phyloP scores from a whole-genome alignment of 2,113 vertebrate genomes.

The Brachyistius frenatus region DNA sequence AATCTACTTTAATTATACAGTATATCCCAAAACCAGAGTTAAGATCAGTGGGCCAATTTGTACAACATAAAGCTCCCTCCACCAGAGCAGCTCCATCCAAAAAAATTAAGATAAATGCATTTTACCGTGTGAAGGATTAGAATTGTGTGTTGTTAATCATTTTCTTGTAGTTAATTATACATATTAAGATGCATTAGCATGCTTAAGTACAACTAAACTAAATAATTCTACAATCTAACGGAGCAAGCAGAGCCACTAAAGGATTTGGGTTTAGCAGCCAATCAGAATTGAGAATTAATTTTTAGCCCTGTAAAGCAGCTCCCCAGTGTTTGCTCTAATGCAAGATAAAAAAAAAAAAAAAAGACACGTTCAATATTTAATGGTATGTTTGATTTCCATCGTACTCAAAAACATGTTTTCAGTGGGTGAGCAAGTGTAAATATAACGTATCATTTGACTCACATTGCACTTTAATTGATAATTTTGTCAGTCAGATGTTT shows the following conservation, averaged over 20 bases:
- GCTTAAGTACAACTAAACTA: background rate
- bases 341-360: conserved; percentile 4
- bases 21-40: background rate
- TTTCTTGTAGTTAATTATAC: conserved; percentile 1
- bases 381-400: conserved; percentile 29
- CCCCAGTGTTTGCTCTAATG: conserved; percentile 28
- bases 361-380: conserved; percentile 51
- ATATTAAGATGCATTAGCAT: background rate
- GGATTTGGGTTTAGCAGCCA: background rate
- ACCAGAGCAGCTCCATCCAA: background rate
- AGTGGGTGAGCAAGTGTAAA: conserved; percentile 1
- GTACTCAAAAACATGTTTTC: conserved; percentile 25
- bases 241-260: background rate
- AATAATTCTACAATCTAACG: background rate
- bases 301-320: conserved; percentile 17
- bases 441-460: background rate
- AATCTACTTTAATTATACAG: background rate
- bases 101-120: background rate
- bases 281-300: conserved; percentile 21
- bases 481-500: background rate
- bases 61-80: background rate
- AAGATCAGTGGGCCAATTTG: background rate
- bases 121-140: too few relatives aligned
- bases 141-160: background rate
- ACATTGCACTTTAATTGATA: background rate